Base-by-base conservation (phyloP, 2,888 invertebrate species). In the Dryomyza anilis region DNA sequence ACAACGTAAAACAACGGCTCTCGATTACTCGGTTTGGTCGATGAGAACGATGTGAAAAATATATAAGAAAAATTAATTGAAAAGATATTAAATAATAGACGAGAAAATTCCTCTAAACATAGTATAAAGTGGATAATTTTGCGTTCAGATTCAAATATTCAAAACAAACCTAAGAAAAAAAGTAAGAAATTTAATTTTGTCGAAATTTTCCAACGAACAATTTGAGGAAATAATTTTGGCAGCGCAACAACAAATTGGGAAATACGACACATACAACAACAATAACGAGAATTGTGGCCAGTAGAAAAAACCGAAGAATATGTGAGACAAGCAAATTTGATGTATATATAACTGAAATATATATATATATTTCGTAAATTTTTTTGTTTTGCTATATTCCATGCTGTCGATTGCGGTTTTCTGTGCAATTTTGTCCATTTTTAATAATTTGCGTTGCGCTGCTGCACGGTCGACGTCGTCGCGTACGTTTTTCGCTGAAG, bases 11-110 rank as follows among this genome's bases (percentile, higher is more conserved):
- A n/a, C n/a, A n/a, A 53, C 39, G 43, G 43, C 61, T 61, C 53
- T 21, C 30, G 43, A 61, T 14, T 39, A 21, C 55, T 5, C 14
- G 12, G 7, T 21, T 48, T 23, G 33, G 33, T 61, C 53, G 43
- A 53, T 61, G 61, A 43, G 50, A 61, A 53, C 61, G 61, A 52
- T 61, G 61, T 61, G 61, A 61, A 61, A 53, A 48, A 39, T 10
- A 30, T 23, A 53, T 39, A 25, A 53, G n/a, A 50, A 50, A 45
- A 27, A 53, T 50, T 23, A 16, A 57, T 53, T 30, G n/a, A 29
- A 55, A 55, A 19, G 8, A 12, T 48, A 19, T 48, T 48, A 21
- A n/a, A 23, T 19, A 48, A 21, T 33, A 8, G 16, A 53, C 2
- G 3, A 25, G 7, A 50, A 50, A 50, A 50, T 43, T 16, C 19